These are phyloP conservation scores for Tautogolabrus adspersus DNA, from an alignment of 2,113 vertebrate species.

Conservation along the genomic window DNA sequence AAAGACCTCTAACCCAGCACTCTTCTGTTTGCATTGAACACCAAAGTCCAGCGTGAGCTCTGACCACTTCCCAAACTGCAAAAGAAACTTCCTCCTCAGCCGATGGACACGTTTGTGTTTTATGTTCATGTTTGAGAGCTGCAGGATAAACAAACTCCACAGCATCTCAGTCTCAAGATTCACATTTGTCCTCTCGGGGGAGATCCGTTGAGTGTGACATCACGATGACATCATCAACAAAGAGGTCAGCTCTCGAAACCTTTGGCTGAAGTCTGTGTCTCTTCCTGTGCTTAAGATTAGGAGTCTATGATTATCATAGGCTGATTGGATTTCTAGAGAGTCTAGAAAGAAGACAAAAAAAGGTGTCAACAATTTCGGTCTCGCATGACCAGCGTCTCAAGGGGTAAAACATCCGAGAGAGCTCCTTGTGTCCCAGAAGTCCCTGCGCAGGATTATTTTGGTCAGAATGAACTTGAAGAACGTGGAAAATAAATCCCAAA, in stretches of 20 bases:
- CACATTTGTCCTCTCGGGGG: slow-evolving; percentile 45
- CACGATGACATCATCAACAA: slow-evolving; percentile 51
- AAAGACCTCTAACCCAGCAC: slow-evolving; percentile 16
- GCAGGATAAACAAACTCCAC: slow-evolving; percentile 30
- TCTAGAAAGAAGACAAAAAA: slow-evolving; percentile 53
- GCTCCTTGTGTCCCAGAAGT: slow-evolving; percentile 32
- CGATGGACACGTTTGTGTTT: slow-evolving; percentile 15
- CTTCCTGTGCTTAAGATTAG: slow-evolving; percentile 71
- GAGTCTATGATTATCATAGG: slow-evolving; percentile 82
- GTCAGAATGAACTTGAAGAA: slow-evolving; percentile 56
- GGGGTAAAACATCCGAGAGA: slow-evolving; percentile 49
- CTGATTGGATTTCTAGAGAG: slow-evolving; percentile 76
- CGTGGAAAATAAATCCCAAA: slow-evolving; percentile 39
- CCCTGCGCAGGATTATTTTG: slow-evolving; percentile 46
- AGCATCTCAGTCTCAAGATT: slow-evolving; percentile 34
- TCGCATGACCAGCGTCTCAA: slow-evolving; percentile 20
- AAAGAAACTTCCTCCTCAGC: slow-evolving; percentile 1
- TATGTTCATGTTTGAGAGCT: slow-evolving; percentile 10
- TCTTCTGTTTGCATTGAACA: slow-evolving; percentile 24
- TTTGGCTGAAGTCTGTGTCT: slow-evolving; percentile 62
- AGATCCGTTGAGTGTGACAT: slow-evolving; percentile 43
- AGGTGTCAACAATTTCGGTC: slow-evolving; percentile 33
- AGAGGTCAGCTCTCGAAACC: slow-evolving; percentile 53
- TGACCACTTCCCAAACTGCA: not conserved
- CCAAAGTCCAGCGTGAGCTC: slow-evolving; percentile 16